phyloP scores from a whole-genome alignment of 2,888 invertebrate species.

The Caenorhabditis macrosperma region DNA sequence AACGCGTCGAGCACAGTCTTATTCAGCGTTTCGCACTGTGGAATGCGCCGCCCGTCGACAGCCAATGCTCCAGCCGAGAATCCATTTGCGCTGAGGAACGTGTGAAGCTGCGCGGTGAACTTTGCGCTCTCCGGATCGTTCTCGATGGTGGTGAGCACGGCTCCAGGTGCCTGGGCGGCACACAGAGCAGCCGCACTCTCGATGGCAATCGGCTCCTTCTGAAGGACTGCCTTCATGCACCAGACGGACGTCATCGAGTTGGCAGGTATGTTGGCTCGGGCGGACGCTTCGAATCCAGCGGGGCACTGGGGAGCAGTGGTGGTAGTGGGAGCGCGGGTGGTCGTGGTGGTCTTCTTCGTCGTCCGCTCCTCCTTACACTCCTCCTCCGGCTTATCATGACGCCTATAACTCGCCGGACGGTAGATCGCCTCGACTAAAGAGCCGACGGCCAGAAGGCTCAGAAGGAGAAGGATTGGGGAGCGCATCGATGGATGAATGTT shows the following conservation, averaged over 20 bases:
- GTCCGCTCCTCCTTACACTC: neutral
- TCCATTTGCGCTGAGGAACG: neutral
- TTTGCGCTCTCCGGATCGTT: neutral
- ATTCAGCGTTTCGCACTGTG: constrained; percentile 2
- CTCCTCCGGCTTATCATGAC: neutral
- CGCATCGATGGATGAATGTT: neutral
- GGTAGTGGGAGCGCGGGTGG: neutral
- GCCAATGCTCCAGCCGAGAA: constrained; percentile 9
- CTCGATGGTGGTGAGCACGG: constrained; percentile 5
- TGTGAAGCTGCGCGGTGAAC: neutral
- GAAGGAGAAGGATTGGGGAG: neutral
- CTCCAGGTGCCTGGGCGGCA: neutral
- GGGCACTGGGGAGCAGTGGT: constrained; percentile 9
- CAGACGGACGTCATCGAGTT: constrained; percentile 3
- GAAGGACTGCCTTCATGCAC: constrained; percentile 14
- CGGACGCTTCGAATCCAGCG: constrained; percentile 1
- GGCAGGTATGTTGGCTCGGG: neutral
- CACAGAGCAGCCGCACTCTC: neutral
- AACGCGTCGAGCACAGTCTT: neutral
- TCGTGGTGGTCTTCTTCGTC: neutral
- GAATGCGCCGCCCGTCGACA: constrained; percentile 22
- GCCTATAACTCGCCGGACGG: neutral
- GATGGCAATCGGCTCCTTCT: constrained; percentile 11
- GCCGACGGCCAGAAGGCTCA: neutral
- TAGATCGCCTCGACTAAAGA: neutral